A percentile compares a stretch with the other conserved stretches of the same genome.
These are phyloP conservation scores for Trichopoda pennipes DNA, from an alignment of 2,888 invertebrate species.

Conservation along the genomic window DNA sequence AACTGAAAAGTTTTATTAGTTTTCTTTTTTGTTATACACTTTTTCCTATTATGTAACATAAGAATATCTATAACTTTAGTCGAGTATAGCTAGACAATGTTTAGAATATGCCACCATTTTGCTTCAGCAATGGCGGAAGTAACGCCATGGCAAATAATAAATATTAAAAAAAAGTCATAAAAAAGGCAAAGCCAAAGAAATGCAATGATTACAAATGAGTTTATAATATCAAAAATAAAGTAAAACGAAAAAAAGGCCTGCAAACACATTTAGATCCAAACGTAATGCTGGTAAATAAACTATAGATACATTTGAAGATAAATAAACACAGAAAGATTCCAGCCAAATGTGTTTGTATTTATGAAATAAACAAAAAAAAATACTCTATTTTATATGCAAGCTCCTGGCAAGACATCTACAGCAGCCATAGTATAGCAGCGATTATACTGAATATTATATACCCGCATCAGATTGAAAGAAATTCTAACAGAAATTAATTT, in stretches of 20 bases:
- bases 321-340: conserved; percentile 36
- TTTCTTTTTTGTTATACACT: conserved; percentile 40
- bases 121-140: conserved; percentile 62
- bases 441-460: too few species aligned
- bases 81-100: conserved; percentile 14
- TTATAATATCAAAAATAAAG: conserved; percentile 48
- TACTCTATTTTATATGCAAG: conserved; percentile 8
- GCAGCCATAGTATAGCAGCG: background rate
- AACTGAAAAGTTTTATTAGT: conserved; percentile 64
- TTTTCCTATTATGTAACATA: conserved; percentile 17
- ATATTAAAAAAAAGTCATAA: conserved; percentile 65
- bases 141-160: conserved; percentile 59
- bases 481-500: conserved; percentile 24
- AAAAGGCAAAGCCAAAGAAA: conserved; percentile 64
- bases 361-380: conserved; percentile 14
- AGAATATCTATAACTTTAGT: conserved; percentile 11
- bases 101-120: conserved; percentile 61
- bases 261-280: conserved; percentile 36
- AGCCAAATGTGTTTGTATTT: conserved; percentile 44
- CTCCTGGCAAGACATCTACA: conserved; percentile 11
- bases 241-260: background rate
- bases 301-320: conserved; percentile 32
- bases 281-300: conserved; percentile 13
- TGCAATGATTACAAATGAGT: conserved; percentile 68
- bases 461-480: too few species aligned